phyloP scores from a whole-genome alignment of 1,140 invertebrate species.

The Phthorimaea operculella region DNA sequence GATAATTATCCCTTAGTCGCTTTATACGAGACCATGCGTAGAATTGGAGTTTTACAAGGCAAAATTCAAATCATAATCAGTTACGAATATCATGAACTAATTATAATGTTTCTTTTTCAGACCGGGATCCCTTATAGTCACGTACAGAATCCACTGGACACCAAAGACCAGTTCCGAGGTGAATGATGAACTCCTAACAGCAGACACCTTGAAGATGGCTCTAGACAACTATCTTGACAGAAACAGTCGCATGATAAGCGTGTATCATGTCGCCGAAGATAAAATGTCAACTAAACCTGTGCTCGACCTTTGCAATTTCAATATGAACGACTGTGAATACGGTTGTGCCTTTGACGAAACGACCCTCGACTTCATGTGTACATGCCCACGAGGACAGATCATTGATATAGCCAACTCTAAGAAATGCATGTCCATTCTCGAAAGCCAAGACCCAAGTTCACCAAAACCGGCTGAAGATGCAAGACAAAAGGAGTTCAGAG shows the following conservation, averaged over 20 bases:
- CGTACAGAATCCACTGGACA: conserved; percentile 73
- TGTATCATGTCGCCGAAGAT: conserved; percentile 67
- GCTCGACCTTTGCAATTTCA: conserved; percentile 78
- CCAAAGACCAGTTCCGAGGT: conserved; percentile 63
- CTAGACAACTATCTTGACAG: conserved; percentile 61
- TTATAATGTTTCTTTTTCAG: conserved; percentile 57
- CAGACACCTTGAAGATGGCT: conserved; percentile 60
- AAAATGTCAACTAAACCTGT: conserved; percentile 64
- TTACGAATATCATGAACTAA: no score
- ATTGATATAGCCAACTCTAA: conserved; percentile 50
- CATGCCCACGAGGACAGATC: conserved; percentile 72
- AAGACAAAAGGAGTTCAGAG: conserved; percentile 23
- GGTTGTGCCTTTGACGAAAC: conserved; percentile 78
- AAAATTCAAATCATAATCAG: no score
- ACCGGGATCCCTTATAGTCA: conserved; percentile 72
- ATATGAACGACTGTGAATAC: conserved; percentile 81
- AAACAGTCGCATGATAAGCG: conserved; percentile 66
- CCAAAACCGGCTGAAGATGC: conserved; percentile 14
- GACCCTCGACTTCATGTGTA: conserved; percentile 73
- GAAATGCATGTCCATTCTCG: conserved; percentile 37
- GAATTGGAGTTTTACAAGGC: no score
- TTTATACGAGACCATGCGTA: no score
- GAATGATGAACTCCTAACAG: conserved; percentile 63
- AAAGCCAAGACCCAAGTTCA: not conserved
- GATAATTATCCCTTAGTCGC: no score